Percentiles rank a stretch among this genome's conserved stretches.
phyloP scores from a whole-genome alignment of 2,888 invertebrate genomes.

The Allophyes oxyacanthae region DNA sequence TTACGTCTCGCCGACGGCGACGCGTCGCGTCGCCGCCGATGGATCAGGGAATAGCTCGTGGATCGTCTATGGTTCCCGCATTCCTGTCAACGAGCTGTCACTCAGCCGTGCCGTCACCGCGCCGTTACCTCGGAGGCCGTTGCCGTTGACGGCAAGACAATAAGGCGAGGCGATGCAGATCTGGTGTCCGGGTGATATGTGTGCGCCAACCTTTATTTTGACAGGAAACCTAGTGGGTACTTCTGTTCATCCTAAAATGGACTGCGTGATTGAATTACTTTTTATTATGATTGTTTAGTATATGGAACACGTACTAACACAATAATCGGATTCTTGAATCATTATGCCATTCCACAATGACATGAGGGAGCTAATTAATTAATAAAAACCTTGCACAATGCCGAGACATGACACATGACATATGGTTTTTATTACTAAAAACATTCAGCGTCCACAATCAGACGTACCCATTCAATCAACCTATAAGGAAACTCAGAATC shows the following conservation, averaged over 20 bases:
- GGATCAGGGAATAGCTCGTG: too few relatives aligned
- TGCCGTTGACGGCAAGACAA: too few relatives aligned
- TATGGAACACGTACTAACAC: slow-evolving; percentile 20
- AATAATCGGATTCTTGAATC: slow-evolving; percentile 48
- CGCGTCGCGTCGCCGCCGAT: too few relatives aligned
- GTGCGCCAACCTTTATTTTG: too few relatives aligned
- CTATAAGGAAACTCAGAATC: slow-evolving; percentile 35
- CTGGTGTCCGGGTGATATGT: too few relatives aligned
- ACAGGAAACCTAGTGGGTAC: too few relatives aligned
- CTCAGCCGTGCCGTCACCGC: too few relatives aligned
- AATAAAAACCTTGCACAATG: slow-evolving; percentile 45
- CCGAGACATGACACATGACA: slow-evolving; percentile 26
- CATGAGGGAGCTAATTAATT: slow-evolving; percentile 49
- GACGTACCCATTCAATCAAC: slow-evolving; percentile 39
- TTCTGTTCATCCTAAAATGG: slow-evolving; percentile 1
- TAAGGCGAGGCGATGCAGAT: too few relatives aligned
- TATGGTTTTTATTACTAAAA: slow-evolving; percentile 23
- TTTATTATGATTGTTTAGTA: slow-evolving; percentile 12
- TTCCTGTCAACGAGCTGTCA: too few relatives aligned
- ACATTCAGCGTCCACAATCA: slow-evolving; percentile 22
- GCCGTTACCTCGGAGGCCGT: too few relatives aligned
- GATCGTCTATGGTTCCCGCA: too few relatives aligned
- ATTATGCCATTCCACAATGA: slow-evolving; percentile 45
- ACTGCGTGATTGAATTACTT: slow-evolving; percentile 16
- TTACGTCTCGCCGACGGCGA: too few relatives aligned